These are phyloP conservation scores for Dicranocentrus wangi DNA, from an alignment of 2,888 invertebrate genomes.

Conservation along the genomic window DNA sequence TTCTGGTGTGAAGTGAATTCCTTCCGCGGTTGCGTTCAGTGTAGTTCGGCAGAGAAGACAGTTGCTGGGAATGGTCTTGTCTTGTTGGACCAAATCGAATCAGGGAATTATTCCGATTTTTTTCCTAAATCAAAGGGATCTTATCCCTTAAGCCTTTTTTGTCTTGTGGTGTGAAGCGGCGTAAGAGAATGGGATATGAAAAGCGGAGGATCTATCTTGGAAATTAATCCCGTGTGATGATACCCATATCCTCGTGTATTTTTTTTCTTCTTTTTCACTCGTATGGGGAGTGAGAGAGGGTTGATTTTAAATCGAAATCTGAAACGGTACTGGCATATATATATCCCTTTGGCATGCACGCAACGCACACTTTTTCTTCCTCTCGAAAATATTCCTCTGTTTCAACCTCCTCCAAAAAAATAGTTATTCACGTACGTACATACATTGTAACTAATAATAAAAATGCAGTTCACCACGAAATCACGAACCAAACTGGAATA, in stretches of 20 bases:
- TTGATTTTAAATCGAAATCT: constrained; percentile 62
- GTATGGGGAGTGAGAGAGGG: constrained; percentile 49
- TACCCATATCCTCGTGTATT: constrained; percentile 43
- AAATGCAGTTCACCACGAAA: constrained; percentile 31
- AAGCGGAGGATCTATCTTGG: constrained; percentile 36
- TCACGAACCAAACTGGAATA: background rate
- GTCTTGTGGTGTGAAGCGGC: constrained; percentile 35
- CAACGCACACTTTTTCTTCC: constrained; percentile 53
- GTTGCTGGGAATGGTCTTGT: too few relatives aligned
- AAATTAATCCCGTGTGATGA: constrained; percentile 62
- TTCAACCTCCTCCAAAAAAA: constrained; percentile 9
- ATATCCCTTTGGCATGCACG: constrained; percentile 55
- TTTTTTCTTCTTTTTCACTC: background rate
- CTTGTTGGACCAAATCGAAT: constrained; percentile 57
- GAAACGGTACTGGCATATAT: constrained; percentile 56
- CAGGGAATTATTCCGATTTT: constrained; percentile 54
- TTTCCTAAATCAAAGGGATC: constrained; percentile 61
- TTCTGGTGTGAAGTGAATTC: background rate
- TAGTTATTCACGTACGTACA: constrained; percentile 51
- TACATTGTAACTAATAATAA: constrained; percentile 35
- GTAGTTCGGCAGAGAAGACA: too few relatives aligned
- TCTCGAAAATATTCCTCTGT: too few relatives aligned
- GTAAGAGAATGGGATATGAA: constrained; percentile 33
- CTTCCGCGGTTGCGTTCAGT: too few relatives aligned
- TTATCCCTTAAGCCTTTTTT: constrained; percentile 59